Evolutionary conservation across 2,113 vertebrate species (phyloP), one percentile per base, ranked within the genome.

Genomic region (Amblyornis subalaris): DNA sequence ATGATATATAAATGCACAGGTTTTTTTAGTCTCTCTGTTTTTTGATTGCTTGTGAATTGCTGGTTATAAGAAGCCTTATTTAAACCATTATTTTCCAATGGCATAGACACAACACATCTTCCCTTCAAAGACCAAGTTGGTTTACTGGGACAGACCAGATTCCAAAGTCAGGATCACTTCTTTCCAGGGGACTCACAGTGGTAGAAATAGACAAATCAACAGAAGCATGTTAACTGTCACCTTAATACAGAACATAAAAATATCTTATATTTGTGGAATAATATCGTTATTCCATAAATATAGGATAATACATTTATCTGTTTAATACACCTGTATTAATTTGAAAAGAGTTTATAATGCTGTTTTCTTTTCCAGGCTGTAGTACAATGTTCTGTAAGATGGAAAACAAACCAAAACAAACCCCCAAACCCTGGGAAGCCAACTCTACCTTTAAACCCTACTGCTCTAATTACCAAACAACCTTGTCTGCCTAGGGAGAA

Each of bases 1-100:
- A 12, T 36, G 14, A 6, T 23, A 25, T 7, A 6, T 18, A 71
- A 74, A 20, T 0, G 3, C 3, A 58, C 12, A 11, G 3, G 3
- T 16, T 10, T 16, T 44, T 28, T 62, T 40, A 7, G 2, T 45
- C 4, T 76, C 19, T 65, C 38, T 4, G 0, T 1, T 61, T 90
- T 70, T 61, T 10, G 29, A 50, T 65, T 69, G 22, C 7, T 72
- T 80, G 12, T 42, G n/a, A 65, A 61, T 25, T 78, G 15, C 15
- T 82, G 29, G 15, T 81, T 67, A 31, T 51, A 71, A 60, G 31
- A 38, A 67, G 8, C 6, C 10, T 77, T 71, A 55, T 31, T 67
- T 70, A 89, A 72, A 48, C 23, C 7, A 6, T 48, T 21, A 31
- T 48, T 28, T 11, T 26, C 10, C 36, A 8, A 17, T 64, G 44